These are phyloP conservation scores for Leucophora obtusa DNA, from an alignment of 2,888 invertebrate species.

Conservation along the genomic window DNA sequence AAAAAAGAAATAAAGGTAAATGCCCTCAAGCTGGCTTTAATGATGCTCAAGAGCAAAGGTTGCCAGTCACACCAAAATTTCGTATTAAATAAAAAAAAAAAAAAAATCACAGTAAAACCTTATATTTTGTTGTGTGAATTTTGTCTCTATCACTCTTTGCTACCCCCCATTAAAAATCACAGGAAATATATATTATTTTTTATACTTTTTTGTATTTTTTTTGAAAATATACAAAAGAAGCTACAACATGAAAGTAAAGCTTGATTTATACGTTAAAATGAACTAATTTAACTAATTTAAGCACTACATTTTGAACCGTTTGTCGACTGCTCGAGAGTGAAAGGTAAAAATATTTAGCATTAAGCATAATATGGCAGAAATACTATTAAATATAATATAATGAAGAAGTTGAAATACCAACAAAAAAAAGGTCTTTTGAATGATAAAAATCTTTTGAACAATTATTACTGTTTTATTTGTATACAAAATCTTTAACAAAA, in stretches of 20 bases:
- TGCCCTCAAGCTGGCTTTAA: conserved; percentile 52
- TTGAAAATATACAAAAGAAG: neutral
- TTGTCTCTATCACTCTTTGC: conserved; percentile 3
- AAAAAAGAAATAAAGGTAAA: conserved; percentile 45
- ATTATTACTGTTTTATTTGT: neutral
- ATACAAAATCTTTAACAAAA: neutral
- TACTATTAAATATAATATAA: conserved; percentile 3
- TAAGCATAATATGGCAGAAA: neutral
- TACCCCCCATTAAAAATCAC: conserved; percentile 17
- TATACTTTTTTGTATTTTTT: too few species aligned
- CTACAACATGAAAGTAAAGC: conserved; percentile 17
- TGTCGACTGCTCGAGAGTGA: too few species aligned
- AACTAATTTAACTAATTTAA: conserved; percentile 38
- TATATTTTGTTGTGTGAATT: neutral
- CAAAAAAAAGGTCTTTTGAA: conserved; percentile 15
- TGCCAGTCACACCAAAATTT: conserved; percentile 26
- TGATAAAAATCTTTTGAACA: conserved; percentile 12
- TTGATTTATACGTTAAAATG: conserved; percentile 34
- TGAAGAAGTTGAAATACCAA: neutral
- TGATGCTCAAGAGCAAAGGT: conserved; percentile 54
- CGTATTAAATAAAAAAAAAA: neutral
- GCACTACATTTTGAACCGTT: neutral
- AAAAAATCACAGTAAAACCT: conserved; percentile 14
- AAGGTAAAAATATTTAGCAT: too few species aligned
- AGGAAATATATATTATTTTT: conserved; percentile 49